Percentiles rank a stretch among this genome's conserved stretches.
Evolutionary conservation across 2,888 invertebrate species (phyloP).

Genomic region (Pemphredon lugubris): DNA sequence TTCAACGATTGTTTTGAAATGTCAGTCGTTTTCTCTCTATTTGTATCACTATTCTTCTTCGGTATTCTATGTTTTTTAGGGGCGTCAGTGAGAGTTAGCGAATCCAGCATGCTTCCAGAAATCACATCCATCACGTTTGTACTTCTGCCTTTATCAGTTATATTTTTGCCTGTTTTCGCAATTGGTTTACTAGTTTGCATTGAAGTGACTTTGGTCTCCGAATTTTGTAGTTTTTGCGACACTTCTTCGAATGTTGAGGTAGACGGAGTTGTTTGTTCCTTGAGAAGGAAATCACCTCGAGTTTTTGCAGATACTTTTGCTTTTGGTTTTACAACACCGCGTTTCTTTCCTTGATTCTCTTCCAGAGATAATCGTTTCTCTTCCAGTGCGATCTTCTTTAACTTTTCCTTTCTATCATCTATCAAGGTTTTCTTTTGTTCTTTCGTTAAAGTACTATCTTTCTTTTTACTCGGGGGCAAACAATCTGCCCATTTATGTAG

Average conservation of each 20-base stretch:
- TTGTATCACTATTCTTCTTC: background rate
- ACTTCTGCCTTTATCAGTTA: too few species aligned
- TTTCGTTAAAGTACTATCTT: constrained; percentile 38
- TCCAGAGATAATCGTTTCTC: constrained; percentile 74
- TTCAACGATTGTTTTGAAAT: background rate
- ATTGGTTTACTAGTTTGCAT: too few species aligned
- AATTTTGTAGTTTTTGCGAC: background rate
- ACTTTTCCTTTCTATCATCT: constrained; percentile 82
- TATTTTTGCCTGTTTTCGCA: too few species aligned
- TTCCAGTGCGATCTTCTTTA: constrained; percentile 82
- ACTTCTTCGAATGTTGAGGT: constrained; percentile 8
- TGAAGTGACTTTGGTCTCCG: too few species aligned
- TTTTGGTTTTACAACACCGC: constrained; percentile 64
- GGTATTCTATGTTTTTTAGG: constrained; percentile 4
- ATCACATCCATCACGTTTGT: too few species aligned
- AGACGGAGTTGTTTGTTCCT: constrained; percentile 31
- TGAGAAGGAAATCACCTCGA: constrained; percentile 83
- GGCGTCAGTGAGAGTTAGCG: constrained; percentile 7
- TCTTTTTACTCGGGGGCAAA: constrained; percentile 38
- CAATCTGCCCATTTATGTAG: constrained; percentile 56
- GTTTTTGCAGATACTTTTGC: constrained; percentile 83
- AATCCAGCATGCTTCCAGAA: too few species aligned
- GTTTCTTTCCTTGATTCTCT: constrained; percentile 48
- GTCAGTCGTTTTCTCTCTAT: background rate
- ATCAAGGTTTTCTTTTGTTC: constrained; percentile 66